A percentile compares a stretch with the other conserved stretches of the same genome.
phyloP scores from a whole-genome alignment of 2,888 invertebrate species.

The Netelia melanura region DNA sequence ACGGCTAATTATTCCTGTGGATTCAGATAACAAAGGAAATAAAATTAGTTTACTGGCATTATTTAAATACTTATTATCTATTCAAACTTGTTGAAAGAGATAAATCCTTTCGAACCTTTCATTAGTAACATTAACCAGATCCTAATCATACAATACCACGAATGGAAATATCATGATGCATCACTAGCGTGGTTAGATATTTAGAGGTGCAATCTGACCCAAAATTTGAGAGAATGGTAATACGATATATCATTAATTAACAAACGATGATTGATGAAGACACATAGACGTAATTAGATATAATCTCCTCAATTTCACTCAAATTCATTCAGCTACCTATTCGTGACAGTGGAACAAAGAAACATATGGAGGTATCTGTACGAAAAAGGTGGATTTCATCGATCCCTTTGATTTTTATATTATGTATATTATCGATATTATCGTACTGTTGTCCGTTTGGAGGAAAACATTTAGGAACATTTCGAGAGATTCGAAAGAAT shows the following conservation, averaged over 20 bases:
- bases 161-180: neutral
- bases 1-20: slow-evolving; percentile 68
- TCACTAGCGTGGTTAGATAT: slow-evolving; percentile 5
- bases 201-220: neutral
- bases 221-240: slow-evolving; percentile 3
- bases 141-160: neutral
- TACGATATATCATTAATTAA: slow-evolving; percentile 8
- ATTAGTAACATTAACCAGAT: no score
- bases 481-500: slow-evolving; percentile 16
- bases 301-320: neutral
- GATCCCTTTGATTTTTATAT: neutral
- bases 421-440: neutral
- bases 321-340: neutral
- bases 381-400: neutral
- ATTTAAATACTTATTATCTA: no score
- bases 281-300: neutral
- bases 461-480: slow-evolving; percentile 25
- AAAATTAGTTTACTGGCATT: no score
- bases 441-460: slow-evolving; percentile 13
- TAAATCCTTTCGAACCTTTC: no score
- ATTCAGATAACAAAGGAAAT: slow-evolving; percentile 70
- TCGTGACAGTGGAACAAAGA: neutral
- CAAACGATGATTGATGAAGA: slow-evolving; percentile 13
- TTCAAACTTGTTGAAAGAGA: no score
- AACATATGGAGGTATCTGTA: neutral